These are phyloP conservation scores for Bujurquina vittata DNA, from an alignment of 2,113 vertebrate genomes.

Conservation along the genomic window DNA sequence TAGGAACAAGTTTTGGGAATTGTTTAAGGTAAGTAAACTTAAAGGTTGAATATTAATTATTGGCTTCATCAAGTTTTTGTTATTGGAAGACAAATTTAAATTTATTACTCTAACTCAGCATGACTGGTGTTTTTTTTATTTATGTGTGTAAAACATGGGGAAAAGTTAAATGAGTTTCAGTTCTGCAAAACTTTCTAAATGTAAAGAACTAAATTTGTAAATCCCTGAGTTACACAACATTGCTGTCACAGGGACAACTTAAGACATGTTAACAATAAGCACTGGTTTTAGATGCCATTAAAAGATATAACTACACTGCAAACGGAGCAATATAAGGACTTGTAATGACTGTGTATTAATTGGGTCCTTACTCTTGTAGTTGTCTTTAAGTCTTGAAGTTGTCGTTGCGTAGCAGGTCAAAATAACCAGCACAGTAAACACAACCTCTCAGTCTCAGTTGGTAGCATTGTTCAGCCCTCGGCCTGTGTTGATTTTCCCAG, in stretches of 20 bases:
- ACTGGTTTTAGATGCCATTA: not conserved
- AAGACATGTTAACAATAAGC: not conserved
- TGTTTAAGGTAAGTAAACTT: slow-evolving; percentile 85
- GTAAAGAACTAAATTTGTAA: no score
- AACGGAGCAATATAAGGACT: not conserved
- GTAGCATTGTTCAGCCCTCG: not conserved
- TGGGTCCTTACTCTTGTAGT: not conserved
- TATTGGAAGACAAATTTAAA: no score
- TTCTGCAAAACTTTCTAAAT: no score
- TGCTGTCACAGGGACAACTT: not conserved
- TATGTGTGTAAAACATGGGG: no score
- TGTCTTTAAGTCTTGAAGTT: not conserved
- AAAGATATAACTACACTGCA: not conserved
- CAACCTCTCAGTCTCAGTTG: not conserved
- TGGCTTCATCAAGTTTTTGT: no score
- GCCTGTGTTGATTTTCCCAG: not conserved
- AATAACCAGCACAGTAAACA: not conserved
- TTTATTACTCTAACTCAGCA: no score
- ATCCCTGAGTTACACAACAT: no score
- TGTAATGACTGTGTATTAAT: not conserved
- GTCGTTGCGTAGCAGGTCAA: not conserved
- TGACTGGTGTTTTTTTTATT: no score
- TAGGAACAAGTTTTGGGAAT: slow-evolving; percentile 91
- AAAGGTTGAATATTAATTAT: not conserved
- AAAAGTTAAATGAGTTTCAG: no score